phyloP scores from a whole-genome alignment of 2,888 invertebrate species.

The Drosophila basisetae region DNA sequence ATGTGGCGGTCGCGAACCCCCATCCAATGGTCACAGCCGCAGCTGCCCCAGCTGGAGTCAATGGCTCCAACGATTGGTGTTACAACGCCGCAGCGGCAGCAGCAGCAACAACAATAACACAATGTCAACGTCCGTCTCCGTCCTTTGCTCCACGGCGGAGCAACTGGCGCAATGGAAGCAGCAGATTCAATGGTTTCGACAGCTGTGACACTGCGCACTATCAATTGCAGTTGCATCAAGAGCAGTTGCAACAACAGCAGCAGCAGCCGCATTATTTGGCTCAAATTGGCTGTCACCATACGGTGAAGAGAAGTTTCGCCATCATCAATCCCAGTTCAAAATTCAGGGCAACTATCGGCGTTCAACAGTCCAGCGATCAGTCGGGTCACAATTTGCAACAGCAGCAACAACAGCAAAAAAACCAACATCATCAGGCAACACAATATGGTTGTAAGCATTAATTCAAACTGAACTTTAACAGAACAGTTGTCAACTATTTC shows the following conservation, averaged over 20 bases:
- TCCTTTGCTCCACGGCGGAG: background rate
- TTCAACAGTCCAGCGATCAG: slow-evolving; percentile 9
- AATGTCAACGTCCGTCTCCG: slow-evolving; percentile 1
- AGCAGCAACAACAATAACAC: background rate
- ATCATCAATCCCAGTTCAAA: slow-evolving; percentile 22
- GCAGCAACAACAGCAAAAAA: background rate
- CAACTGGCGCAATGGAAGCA: slow-evolving; percentile 7
- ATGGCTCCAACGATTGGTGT: slow-evolving; percentile 7
- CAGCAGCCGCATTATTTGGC: slow-evolving; percentile 62
- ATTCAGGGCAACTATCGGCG: slow-evolving; percentile 27
- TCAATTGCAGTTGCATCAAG: slow-evolving; percentile 32
- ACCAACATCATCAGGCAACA: slow-evolving; percentile 3
- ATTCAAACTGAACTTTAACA: background rate
- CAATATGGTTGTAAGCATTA: slow-evolving; percentile 22
- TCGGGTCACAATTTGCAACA: slow-evolving; percentile 13
- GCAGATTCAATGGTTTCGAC: background rate
- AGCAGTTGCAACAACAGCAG: background rate
- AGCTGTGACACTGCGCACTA: slow-evolving; percentile 9
- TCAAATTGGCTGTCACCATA: slow-evolving; percentile 71
- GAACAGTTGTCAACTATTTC: background rate
- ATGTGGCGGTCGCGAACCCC: slow-evolving; percentile 25
- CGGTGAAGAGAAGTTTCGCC: slow-evolving; percentile 45
- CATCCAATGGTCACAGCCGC: slow-evolving; percentile 8
- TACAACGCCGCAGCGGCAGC: background rate
- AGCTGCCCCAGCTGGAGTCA: slow-evolving; percentile 6